Base-by-base conservation (phyloP, 2,113 vertebrate genomes). In the Gymnarchus niloticus region DNA sequence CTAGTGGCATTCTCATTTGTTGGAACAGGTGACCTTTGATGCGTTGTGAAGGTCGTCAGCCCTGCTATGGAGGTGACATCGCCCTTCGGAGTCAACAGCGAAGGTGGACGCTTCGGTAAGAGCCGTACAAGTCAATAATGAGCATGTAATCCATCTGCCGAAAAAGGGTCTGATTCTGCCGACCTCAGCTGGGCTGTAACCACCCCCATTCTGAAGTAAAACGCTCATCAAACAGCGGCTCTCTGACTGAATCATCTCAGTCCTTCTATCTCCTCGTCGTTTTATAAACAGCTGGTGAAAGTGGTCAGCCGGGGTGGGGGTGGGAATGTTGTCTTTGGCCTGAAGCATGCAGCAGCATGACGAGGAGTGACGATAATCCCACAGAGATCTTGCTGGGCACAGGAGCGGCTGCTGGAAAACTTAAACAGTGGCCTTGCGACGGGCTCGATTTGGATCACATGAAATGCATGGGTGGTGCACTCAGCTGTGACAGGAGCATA, bases 351-450 rank as follows among this genome's bases (percentile, higher is more conserved):
- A 23, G 76, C 52, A 56, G 56, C 9, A 8, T n/a, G 37, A 49
- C 52, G 14, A 52, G 28, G 54, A 19, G 48, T 51, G 46, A 33
- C 14, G 2, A 57, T 52, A 65, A 25, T 33, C n/a, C 41, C 44
- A 54, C 81, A 44, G 41, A n/a, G 54, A 52, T 25, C 51, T 23
- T 14, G 21, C 41, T 12, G 89, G 91, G 90, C 86, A 88, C 85
- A 89, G 86, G 19, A 83, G 88, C 94, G 93, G 94, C 94, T 95
- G 94, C 90, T 89, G 93, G 89, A 92, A 92, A 93, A 90, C 91
- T 94, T 93, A 92, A 90, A 84, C 84, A 85, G 84, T 89, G 88
- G 56, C 65, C 90, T 90, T 91, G 87, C 88, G 92, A 91, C 83
- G 87, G 0, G 61, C 89, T 91, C 89, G 89, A 83, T 57, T 87